phyloP scores from a whole-genome alignment of 2,888 invertebrate species.

The Philhelius pedissequus region DNA sequence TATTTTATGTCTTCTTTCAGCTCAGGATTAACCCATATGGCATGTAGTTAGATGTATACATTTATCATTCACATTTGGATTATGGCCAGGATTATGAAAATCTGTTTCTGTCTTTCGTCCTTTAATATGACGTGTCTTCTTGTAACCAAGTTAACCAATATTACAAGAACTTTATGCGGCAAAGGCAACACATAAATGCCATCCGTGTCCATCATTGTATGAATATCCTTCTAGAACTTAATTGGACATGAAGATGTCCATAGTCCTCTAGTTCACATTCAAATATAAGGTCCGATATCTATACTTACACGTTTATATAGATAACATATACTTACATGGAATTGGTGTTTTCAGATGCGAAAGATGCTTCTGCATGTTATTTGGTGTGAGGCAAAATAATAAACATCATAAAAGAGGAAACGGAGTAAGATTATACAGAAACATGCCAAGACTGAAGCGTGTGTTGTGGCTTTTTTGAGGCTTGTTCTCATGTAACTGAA shows the following conservation, averaged over 20 bases:
- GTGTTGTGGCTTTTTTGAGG: conserved; percentile 65
- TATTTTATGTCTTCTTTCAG: neutral
- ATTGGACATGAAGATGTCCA: conserved; percentile 66
- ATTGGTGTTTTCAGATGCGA: conserved; percentile 44
- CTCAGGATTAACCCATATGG: neutral
- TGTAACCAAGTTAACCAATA: conserved; percentile 20
- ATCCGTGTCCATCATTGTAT: conserved; percentile 61
- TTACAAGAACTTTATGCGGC: conserved; percentile 40
- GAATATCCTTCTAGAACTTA: conserved; percentile 44
- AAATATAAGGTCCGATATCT: neutral
- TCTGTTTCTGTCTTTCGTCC: neutral
- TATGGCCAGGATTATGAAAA: conserved; percentile 53
- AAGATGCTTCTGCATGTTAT: conserved; percentile 26
- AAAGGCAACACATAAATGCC: conserved; percentile 54
- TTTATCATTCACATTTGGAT: conserved; percentile 40
- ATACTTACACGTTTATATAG: neutral
- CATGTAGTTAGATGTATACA: too few species aligned
- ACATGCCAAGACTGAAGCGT: conserved; percentile 51
- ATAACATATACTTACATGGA: conserved; percentile 8
- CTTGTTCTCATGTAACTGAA: conserved; percentile 43
- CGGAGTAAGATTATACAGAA: neutral
- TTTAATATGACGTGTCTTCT: conserved; percentile 3
- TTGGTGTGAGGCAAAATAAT: neutral
- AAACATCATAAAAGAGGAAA: neutral
- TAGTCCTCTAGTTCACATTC: too few species aligned